Evolutionary conservation across 2,797 vertebrate genomes (phyloP).

Genomic region (Pangasius sanitwongsei): DNA sequence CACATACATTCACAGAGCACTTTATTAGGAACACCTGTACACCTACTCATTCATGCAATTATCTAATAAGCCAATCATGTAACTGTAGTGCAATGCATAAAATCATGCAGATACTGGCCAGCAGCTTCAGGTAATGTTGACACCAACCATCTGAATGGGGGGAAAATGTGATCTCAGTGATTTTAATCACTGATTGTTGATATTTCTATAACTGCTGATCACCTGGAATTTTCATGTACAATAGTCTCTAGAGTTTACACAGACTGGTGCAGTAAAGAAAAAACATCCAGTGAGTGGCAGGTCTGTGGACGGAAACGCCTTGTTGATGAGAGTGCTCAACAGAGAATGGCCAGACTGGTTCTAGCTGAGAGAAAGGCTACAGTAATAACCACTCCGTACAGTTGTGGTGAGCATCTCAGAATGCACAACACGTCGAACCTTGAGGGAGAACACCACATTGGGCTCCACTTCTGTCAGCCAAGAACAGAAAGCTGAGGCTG

Average conservation of each 20-base stretch:
- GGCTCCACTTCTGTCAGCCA: neutral
- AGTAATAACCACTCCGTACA: neutral
- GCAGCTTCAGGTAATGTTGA: neutral
- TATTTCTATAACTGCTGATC: neutral
- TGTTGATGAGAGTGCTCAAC: neutral
- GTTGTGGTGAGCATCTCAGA: neutral
- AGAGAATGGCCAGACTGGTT: neutral
- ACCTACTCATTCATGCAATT: neutral
- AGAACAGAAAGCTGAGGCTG: neutral
- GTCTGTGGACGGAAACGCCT: neutral
- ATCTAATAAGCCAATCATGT: neutral
- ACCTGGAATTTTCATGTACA: neutral
- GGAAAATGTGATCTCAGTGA: neutral
- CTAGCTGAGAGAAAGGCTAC: neutral
- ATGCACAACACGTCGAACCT: neutral
- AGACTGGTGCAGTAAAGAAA: neutral
- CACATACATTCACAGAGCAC: neutral
- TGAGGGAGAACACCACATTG: neutral
- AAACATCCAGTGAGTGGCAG: neutral
- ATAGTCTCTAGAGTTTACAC: neutral
- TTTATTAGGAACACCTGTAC: neutral
- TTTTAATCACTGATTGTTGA: neutral
- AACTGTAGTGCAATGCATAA: no score
- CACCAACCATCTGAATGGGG: neutral
- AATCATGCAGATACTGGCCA: neutral